A percentile compares a stretch with the other conserved stretches of the same genome.
Evolutionary conservation across 1,140 invertebrate species (phyloP).

Genomic region (Centruroides sculpturatus): DNA sequence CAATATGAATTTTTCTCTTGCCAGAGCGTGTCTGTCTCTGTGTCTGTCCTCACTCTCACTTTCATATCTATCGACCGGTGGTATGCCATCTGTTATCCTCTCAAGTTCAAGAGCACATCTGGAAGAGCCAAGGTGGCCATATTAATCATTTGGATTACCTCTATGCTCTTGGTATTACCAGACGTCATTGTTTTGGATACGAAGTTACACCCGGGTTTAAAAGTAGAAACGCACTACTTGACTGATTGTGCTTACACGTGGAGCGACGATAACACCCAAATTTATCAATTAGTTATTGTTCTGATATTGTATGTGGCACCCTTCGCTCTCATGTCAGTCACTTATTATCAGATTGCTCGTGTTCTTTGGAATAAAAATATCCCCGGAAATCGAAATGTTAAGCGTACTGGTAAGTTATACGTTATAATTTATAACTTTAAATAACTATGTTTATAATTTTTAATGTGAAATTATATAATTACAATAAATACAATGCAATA

Average conservation of each 20-base stretch:
- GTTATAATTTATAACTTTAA: too few relatives aligned
- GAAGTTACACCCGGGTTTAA: conserved; percentile 28
- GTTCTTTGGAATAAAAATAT: neutral
- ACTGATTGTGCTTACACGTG: conserved; percentile 55
- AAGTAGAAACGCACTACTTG: conserved; percentile 45
- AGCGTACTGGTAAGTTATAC: too few relatives aligned
- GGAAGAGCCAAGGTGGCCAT: conserved; percentile 64
- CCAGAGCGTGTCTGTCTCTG: conserved; percentile 75
- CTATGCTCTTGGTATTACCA: conserved; percentile 39
- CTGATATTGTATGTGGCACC: conserved; percentile 3
- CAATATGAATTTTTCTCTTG: conserved; percentile 23
- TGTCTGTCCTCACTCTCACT: conserved; percentile 76
- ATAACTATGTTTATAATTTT: too few relatives aligned
- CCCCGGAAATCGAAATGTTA: neutral
- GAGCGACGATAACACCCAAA: conserved; percentile 31
- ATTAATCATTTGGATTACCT: conserved; percentile 63
- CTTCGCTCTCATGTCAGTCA: neutral
- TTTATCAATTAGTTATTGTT: conserved; percentile 6
- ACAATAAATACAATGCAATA: too few relatives aligned
- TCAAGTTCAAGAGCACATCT: conserved; percentile 73
- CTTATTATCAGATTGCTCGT: neutral
- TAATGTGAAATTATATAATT: too few relatives aligned
- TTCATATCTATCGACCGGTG: conserved; percentile 83
- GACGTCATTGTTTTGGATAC: conserved; percentile 48
- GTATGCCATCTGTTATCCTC: conserved; percentile 83